Base-by-base conservation (phyloP, 2,888 invertebrate species). In the Apotomis turbidana region DNA sequence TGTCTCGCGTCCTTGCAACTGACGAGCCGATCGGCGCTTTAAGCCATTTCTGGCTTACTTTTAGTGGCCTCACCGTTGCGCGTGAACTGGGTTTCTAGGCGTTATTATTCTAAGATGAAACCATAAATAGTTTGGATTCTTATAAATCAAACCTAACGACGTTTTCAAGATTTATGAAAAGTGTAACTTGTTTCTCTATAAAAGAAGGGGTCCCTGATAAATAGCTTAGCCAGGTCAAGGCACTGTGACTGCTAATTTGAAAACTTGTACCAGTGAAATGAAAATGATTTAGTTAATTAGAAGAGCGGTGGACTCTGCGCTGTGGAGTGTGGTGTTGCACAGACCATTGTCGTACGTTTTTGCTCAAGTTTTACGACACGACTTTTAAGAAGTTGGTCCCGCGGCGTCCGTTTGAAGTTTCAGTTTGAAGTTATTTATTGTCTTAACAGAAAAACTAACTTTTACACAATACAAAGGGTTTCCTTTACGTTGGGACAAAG, bases 401-500 rank as follows among this genome's bases (percentile, higher is more conserved):
- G 8, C 52, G 62, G 62, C 62, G n/a, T 64, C 44, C 55, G 41
- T 66, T 66, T 36, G 54, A 6, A 71, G 66, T 51, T 46, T 49
- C 54, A 61, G 55, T 60, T 64, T 66, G 60, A 67, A 67, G 71
- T 66, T 66, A 66, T 67, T 71, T 71, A 71, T 71, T 71, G 60
- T 66, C 46, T 66, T 71, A 61, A 60, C 49, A 54, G 60, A 38
- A 51, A 51, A 49, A 63, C 63, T 51, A 67, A 71, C 71, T 67
- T 49, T 27, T 66, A 59, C 57, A 62, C 49, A 60, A 60, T 60
- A 55, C 54, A 64, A 64, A 44, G 44, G n/a, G n/a, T n/a, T n/a
- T n/a, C n/a, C n/a, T n/a, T n/a, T n/a, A n/a, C n/a, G n/a, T n/a
- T n/a, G n/a, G 41, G 41, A 55, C 55, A 55, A 66, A 55, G 64